Evolutionary conservation across 2,888 invertebrate species (phyloP).

Genomic region (Stenoptilia bipunctidactyla): DNA sequence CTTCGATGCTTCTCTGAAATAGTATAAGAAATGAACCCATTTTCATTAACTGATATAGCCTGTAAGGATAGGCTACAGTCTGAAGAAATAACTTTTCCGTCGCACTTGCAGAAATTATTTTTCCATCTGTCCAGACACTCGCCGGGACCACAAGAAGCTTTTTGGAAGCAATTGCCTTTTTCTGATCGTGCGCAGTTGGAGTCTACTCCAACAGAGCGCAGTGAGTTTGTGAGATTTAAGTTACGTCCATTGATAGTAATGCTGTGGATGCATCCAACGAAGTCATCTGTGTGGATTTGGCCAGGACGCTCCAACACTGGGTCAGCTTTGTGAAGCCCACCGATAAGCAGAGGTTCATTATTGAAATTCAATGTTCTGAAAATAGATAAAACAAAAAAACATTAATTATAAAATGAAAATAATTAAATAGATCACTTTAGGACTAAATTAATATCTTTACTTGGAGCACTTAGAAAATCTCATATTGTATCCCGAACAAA

Average conservation of each 20-base stretch:
- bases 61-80: slow-evolving; percentile 85
- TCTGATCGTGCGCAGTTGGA: slow-evolving; percentile 82
- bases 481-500: no score
- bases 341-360: slow-evolving; percentile 87
- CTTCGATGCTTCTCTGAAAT: slow-evolving; percentile 88
- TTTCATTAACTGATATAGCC: slow-evolving; percentile 83
- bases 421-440: no score
- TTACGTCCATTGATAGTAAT: slow-evolving; percentile 89
- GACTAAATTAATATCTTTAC: no score
- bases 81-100: slow-evolving; percentile 78
- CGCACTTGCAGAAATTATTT: slow-evolving; percentile 78
- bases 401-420: no score
- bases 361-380: slow-evolving; percentile 91
- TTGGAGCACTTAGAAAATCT: no score
- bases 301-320: slow-evolving; percentile 90
- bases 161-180: slow-evolving; percentile 74
- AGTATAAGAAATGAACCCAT: slow-evolving; percentile 82
- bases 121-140: slow-evolving; percentile 90
- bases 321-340: slow-evolving; percentile 87
- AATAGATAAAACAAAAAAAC: slow-evolving; percentile 9
- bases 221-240: slow-evolving; percentile 83
- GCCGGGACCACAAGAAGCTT: slow-evolving; percentile 70
- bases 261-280: slow-evolving; percentile 94
- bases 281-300: slow-evolving; percentile 91
- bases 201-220: slow-evolving; percentile 79